These are phyloP conservation scores for Sceloporus tristichus DNA, from an alignment of 2,113 vertebrate genomes.

Conservation along the genomic window DNA sequence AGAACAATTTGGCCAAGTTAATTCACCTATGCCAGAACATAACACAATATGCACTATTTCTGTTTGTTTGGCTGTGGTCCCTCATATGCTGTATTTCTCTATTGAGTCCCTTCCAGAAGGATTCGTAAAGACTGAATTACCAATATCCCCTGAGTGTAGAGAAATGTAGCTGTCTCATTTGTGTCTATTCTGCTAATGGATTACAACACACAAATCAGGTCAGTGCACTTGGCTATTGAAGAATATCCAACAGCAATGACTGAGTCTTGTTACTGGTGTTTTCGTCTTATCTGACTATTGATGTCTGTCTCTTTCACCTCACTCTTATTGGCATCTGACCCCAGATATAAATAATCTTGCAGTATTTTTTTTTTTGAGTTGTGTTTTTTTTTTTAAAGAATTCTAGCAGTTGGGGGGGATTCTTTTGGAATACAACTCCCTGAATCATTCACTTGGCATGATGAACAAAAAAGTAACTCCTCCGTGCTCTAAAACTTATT, in stretches of 20 bases:
- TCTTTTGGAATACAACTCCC: no score
- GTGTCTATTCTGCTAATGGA: background rate
- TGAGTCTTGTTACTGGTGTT: background rate
- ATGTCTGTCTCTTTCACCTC: background rate
- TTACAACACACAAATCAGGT: constrained; percentile 8
- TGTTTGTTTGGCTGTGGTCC: constrained; percentile 3
- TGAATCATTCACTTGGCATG: no score
- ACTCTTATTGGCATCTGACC: constrained; percentile 7
- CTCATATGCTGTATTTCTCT: constrained; percentile 1
- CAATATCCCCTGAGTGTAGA: constrained; percentile 21
- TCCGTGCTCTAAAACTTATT: no score
- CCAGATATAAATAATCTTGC: background rate
- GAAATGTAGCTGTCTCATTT: constrained; percentile 16
- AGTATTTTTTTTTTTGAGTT: background rate
- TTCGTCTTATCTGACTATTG: background rate
- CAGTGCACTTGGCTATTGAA: constrained; percentile 24
- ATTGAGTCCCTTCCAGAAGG: constrained; percentile 11
- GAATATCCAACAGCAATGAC: background rate
- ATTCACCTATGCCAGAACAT: constrained; percentile 31
- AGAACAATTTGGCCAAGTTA: constrained; percentile 21
- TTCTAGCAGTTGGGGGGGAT: no score
- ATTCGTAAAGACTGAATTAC: constrained; percentile 22
- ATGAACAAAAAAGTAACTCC: no score
- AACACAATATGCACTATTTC: background rate
- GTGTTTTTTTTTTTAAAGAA: background rate